Base-by-base conservation (phyloP, 1,140 invertebrate genomes). In the Batillaria attramentaria region DNA sequence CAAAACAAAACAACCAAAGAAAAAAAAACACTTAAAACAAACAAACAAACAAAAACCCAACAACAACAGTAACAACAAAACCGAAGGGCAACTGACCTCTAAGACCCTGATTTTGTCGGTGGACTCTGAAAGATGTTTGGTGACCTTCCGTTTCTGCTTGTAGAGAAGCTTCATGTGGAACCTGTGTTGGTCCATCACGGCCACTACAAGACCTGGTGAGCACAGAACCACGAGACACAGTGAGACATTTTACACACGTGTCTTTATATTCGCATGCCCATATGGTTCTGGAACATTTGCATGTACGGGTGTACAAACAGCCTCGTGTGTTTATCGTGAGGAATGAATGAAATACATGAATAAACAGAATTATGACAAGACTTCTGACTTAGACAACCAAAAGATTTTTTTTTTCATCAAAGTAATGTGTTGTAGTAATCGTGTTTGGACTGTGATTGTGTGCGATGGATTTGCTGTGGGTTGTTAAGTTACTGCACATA, bases 81-180 rank as follows among this genome's bases (percentile, higher is more conserved):
- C 24, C 46, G 10, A 24, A 50, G 24, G 24, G 46, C 46, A 50
- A 50, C 69, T 69, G 66, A 86, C 85, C 83, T 84, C 77, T 46
- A 84, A 65, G 16, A 80, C 72, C 62, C 78, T 79, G 18, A 78
- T 50, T 31, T 84, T 83, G 16, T 76, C 68, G 39, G 78, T 79
- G 41, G 62, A 50, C 68, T 86, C 84, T 20, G 77, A 33, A 1
- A 81, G 57, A 20, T 81, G 72, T n/a, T 80, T 73, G 18, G 78
- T 57, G 31, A 84, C 76, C 60, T 86, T 86, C 68, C 84, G 83
- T 72, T 86, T 86, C 81, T 86, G 85, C 54, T 83, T 86, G 82
- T 86, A 86, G 33, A 86, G 69, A 8, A 86, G 73, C 31, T 84
- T 84, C 60, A 86, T 72, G 62, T 83, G 81, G 13, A 84, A 81